Percentiles rank a stretch among this genome's conserved stretches.
Conservation (phyloP, 2,888 invertebrate genomes). For the Tolmerus cingulatus region DNA sequence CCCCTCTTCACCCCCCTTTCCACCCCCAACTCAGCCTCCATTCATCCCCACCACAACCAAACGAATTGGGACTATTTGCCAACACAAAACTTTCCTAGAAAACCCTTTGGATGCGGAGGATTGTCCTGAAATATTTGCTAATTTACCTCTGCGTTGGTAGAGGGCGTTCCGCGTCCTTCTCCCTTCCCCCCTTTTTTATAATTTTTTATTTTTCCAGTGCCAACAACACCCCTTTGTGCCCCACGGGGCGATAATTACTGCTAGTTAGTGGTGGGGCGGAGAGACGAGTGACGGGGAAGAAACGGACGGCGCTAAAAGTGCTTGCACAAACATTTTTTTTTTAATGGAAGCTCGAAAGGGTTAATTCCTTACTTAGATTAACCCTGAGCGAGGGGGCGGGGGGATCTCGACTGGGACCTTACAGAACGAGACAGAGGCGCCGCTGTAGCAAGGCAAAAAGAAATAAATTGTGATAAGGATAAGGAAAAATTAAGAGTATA, state of each 20-base stretch:
- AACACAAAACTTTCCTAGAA: slow-evolving; percentile 19
- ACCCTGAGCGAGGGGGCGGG: background rate
- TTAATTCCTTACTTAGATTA: slow-evolving; percentile 38
- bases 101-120: slow-evolving; percentile 15
- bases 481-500: slow-evolving; percentile 32
- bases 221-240: slow-evolving; percentile 8
- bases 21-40: background rate
- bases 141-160: slow-evolving; percentile 17
- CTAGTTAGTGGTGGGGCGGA: background rate
- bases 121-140: slow-evolving; percentile 34
- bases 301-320: background rate
- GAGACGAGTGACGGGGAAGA: background rate
- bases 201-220: background rate
- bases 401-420: background rate
- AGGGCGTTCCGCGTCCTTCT: background rate
- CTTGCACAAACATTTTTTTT: slow-evolving; percentile 33
- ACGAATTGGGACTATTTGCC: slow-evolving; percentile 20
- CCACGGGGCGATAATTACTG: slow-evolving; percentile 29
- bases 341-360: slow-evolving; percentile 25
- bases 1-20: background rate
- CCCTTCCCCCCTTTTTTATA: background rate
- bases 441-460: background rate
- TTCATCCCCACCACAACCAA: background rate
- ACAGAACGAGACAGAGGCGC: background rate
- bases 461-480: slow-evolving; percentile 30